Evolutionary conservation across 2,113 vertebrate genomes (phyloP).

Genomic region (mouse (Mus musculus)): DNA sequence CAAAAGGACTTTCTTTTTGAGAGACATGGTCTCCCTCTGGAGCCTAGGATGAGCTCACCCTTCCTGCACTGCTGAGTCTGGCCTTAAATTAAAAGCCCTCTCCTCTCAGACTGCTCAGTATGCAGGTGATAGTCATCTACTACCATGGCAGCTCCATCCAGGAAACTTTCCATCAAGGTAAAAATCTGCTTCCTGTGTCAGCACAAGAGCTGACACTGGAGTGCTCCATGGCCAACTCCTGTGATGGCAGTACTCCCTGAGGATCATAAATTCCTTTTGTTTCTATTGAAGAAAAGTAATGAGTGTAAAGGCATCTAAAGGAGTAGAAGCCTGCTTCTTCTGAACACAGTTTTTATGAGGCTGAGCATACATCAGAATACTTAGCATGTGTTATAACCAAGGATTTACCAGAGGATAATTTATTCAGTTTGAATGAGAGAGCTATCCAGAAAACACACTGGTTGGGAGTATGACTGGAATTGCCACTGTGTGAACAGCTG

Average conservation of each 20-base stretch:
- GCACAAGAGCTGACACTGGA: slow-evolving; percentile 14
- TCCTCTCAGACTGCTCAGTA: neutral
- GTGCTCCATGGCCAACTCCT: neutral
- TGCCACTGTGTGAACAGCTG: neutral
- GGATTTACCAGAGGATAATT: neutral
- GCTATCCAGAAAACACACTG: neutral
- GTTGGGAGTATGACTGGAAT: neutral
- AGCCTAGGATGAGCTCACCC: neutral
- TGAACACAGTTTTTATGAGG: neutral
- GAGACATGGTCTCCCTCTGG: neutral
- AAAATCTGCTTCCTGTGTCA: slow-evolving; percentile 12
- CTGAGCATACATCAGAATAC: neutral
- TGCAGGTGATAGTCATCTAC: neutral
- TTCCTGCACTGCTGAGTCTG: neutral
- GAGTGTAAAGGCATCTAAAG: slow-evolving; percentile 31
- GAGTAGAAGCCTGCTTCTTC: neutral
- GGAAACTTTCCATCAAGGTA: slow-evolving; percentile 20
- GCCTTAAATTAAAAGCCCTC: neutral
- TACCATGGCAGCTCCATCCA: neutral
- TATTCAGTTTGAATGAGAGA: neutral
- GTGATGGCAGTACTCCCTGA: neutral
- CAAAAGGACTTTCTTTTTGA: slow-evolving; percentile 1
- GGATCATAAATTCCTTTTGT: neutral
- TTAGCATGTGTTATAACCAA: neutral
- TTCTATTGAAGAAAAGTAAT: slow-evolving; percentile 59